Evolutionary conservation across 2,888 invertebrate genomes (phyloP).

Genomic region (Cryptophagus acutangulus): DNA sequence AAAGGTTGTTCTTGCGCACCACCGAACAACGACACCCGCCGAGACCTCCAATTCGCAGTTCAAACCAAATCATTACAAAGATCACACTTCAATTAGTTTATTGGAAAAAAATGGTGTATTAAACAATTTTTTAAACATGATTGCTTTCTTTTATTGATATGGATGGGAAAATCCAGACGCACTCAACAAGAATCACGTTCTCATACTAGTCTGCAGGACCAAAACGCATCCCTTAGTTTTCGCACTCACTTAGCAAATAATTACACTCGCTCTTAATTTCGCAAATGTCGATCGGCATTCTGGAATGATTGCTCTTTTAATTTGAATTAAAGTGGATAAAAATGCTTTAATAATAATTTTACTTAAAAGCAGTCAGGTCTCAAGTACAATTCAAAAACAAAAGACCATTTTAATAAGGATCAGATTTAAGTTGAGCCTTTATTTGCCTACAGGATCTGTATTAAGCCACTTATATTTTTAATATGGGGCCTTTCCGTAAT

Average conservation of each 20-base stretch:
- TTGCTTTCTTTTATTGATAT: constrained; percentile 18
- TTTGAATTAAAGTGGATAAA: background rate
- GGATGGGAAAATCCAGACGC: constrained; percentile 24
- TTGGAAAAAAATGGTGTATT: constrained; percentile 27
- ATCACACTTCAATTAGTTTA: constrained; percentile 42
- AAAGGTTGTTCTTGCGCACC: constrained; percentile 43
- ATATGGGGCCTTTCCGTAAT: constrained; percentile 36
- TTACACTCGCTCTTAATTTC: no score
- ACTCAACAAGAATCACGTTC: no score
- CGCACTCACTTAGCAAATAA: no score
- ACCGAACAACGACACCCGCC: constrained; percentile 40
- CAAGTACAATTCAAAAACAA: constrained; percentile 45
- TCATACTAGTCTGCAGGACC: no score
- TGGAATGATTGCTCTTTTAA: no score
- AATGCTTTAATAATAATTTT: background rate
- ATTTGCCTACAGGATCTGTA: constrained; percentile 46
- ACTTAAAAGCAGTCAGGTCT: constrained; percentile 30
- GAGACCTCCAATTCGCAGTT: constrained; percentile 37
- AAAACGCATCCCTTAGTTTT: no score
- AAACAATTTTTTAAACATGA: constrained; percentile 26
- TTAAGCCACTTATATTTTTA: constrained; percentile 48
- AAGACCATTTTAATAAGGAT: constrained; percentile 47
- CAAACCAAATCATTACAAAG: constrained; percentile 34
- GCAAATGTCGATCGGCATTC: no score
- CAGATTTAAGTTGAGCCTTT: constrained; percentile 47